A percentile compares a stretch with the other conserved stretches of the same genome.
phyloP scores from a whole-genome alignment of 2,888 invertebrate genomes.

The Palloptera scutellata region DNA sequence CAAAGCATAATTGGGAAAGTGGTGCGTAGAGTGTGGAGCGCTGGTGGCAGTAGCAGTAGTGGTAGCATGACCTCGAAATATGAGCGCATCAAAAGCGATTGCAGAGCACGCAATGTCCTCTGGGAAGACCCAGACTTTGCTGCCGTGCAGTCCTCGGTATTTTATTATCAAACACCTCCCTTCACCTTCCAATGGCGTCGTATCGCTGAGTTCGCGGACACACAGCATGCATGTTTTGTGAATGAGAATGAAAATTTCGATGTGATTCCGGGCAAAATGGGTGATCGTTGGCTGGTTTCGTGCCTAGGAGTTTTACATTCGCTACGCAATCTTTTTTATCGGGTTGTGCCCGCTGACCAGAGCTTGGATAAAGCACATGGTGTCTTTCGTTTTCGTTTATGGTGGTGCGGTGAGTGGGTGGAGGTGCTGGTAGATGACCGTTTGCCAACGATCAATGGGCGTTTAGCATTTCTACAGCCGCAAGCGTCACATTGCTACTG shows the following conservation, averaged over 20 bases:
- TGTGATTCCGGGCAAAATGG: constrained; percentile 86
- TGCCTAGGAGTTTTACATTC: constrained; percentile 85
- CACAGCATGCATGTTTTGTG: constrained; percentile 66
- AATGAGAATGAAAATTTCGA: constrained; percentile 75
- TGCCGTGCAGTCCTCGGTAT: constrained; percentile 86
- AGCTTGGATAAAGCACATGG: constrained; percentile 77
- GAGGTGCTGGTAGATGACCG: constrained; percentile 90
- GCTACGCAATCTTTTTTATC: constrained; percentile 86
- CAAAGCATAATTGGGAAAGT: not conserved
- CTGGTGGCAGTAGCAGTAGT: constrained; percentile 17
- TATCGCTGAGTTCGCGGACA: constrained; percentile 73
- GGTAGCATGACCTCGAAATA: constrained; percentile 66
- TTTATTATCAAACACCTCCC: constrained; percentile 93
- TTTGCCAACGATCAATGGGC: constrained; percentile 86
- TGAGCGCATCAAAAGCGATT: constrained; percentile 82
- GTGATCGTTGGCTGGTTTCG: constrained; percentile 90
- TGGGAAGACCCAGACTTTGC: constrained; percentile 95
- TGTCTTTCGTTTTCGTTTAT: constrained; percentile 86
- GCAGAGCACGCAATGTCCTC: constrained; percentile 79
- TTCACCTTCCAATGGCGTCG: constrained; percentile 92
- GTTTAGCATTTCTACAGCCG: constrained; percentile 85
- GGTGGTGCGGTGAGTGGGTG: constrained; percentile 95
- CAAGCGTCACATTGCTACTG: constrained; percentile 84
- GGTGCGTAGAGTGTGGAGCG: not conserved
- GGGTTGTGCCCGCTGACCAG: constrained; percentile 92